Conservation (phyloP, 2,113 vertebrate species). For the Amphiprion percula region DNA sequence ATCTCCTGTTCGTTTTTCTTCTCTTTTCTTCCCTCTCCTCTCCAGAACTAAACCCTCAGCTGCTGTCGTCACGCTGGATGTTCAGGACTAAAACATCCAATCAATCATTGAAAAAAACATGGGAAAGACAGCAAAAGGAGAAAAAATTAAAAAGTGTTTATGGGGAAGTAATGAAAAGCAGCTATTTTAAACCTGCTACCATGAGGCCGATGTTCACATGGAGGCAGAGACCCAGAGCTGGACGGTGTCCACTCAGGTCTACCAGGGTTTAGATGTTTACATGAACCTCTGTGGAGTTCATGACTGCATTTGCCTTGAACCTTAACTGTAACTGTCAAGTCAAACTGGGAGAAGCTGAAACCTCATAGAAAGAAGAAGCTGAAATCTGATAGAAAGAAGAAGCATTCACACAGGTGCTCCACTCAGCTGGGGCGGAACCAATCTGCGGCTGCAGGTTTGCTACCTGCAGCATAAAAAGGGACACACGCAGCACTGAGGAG, state of each 20-base stretch:
- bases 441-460: too few species aligned
- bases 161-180: neutral
- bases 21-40: neutral
- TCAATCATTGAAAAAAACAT: slow-evolving; percentile 28
- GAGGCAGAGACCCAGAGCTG: slow-evolving; percentile 11
- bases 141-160: neutral
- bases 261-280: neutral
- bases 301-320: too few species aligned
- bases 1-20: neutral
- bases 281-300: too few species aligned
- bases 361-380: too few species aligned
- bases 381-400: too few species aligned
- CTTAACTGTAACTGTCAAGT: too few species aligned
- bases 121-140: neutral
- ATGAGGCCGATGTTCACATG: slow-evolving; percentile 11
- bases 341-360: too few species aligned
- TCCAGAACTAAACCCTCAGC: slow-evolving; percentile 23
- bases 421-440: too few species aligned
- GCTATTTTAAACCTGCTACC: neutral
- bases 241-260: slow-evolving; percentile 8
- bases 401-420: too few species aligned
- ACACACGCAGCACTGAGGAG: too few species aligned
- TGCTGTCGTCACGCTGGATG: slow-evolving; percentile 36
- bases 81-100: neutral
- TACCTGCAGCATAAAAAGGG: too few species aligned